Percentiles rank a stretch among this genome's conserved stretches.
These are phyloP conservation scores for Thunnus thynnus DNA, from an alignment of 2,113 vertebrate species.

Conservation along the genomic window DNA sequence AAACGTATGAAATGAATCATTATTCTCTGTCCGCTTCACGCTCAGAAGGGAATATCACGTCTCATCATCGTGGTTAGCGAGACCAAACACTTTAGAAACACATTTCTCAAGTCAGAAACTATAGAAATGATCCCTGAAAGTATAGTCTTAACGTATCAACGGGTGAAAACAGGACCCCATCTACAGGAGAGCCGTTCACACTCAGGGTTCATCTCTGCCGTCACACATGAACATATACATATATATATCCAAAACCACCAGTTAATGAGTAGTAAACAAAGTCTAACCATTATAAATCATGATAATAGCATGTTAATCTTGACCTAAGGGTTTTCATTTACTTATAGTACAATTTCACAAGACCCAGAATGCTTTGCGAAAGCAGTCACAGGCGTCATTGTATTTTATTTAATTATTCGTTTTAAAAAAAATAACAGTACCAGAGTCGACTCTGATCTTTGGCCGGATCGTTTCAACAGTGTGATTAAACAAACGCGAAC, in stretches of 20 bases:
- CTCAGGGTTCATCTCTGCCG: neutral
- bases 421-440: neutral
- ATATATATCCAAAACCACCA: neutral
- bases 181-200: neutral
- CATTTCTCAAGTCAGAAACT: slow-evolving; percentile 75
- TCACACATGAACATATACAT: neutral
- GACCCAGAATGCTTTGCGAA: slow-evolving; percentile 8
- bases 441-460: slow-evolving; percentile 63
- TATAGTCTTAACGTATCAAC: slow-evolving; percentile 43
- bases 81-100: slow-evolving; percentile 75
- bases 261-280: neutral
- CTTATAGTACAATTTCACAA: neutral
- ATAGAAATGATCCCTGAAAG: slow-evolving; percentile 84
- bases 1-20: slow-evolving; percentile 39
- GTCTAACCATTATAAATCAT: too few relatives aligned
- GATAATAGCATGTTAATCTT: too few relatives aligned
- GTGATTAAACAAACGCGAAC: too few relatives aligned
- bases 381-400: neutral
- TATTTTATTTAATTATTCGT: neutral
- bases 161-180: fast-evolving
- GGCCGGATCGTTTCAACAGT: too few relatives aligned
- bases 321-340: neutral
- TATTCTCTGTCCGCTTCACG: slow-evolving; percentile 49
- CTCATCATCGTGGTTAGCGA: slow-evolving; percentile 73
- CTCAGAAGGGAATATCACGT: slow-evolving; percentile 62